Base-by-base conservation (phyloP, 2,113 vertebrate genomes). In the Coptodon rendalli region DNA sequence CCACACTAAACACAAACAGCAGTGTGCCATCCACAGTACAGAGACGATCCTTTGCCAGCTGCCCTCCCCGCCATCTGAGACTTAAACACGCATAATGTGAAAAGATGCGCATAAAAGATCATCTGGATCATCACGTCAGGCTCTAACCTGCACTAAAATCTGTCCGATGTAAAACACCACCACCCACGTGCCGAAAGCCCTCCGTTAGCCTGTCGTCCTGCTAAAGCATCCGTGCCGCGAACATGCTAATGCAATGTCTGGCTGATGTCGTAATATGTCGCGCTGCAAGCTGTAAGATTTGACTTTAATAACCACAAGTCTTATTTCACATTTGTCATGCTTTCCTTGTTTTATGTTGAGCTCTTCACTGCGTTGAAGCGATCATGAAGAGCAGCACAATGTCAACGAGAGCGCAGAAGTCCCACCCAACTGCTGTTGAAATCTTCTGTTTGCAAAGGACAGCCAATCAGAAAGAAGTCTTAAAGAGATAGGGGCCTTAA, bases 61-160 rank as follows among this genome's bases (percentile, higher is more conserved):
- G 92, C 86, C 85, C 81, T 83, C 88, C 85, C 85, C 82, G 78
- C 87, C 31, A 87, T 92, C 91, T 88, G 50, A 88, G 53, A 84
- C 78, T 59, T 61, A 76, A 63, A 53, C 52, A 80, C 81, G 29
- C 38, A 82, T 61, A 76, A 81, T 87, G 50, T 43, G 24, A 86
- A 59, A 78, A 68, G 89, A 88, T 81, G 53, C 54, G 24, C 45
- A 86, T 9, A 79, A 63, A 50, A 68, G 9, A 87, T 68, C 7
- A 10, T 57, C 43, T 10, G 10, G 78, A 53, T 86, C 82, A 92
- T 86, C 29, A 57, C 19, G 19, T 81, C 71, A 76, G 40, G 85
- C 68, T 88, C 80, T 54, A 86, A 79, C 84, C 52, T 50, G 27
- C 19, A 40, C 71, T 68, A 50, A 85, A 87, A 66, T 83, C 83